Conservation (phyloP, 2,888 invertebrate species). For the Apamea monoglypha region DNA sequence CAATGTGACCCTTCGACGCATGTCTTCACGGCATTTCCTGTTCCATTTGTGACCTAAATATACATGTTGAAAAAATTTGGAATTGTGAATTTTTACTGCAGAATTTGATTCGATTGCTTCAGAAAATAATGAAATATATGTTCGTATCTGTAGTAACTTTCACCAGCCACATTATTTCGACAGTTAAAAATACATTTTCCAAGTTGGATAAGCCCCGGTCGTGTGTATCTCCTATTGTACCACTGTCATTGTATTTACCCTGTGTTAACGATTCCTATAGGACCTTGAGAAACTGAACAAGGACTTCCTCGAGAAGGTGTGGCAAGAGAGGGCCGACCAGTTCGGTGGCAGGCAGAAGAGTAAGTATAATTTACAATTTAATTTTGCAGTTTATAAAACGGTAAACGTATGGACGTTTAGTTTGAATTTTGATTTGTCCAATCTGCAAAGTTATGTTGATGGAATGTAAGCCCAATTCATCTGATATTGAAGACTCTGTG, state of each 20-base stretch:
- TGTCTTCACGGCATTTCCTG: constrained; percentile 81
- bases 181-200: constrained; percentile 49
- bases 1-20: constrained; percentile 75
- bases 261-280: constrained; percentile 91
- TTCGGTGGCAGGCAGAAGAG: constrained; percentile 97
- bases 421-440: constrained; percentile 18
- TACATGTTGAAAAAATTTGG: constrained; percentile 49
- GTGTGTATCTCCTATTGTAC: constrained; percentile 61
- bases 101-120: neutral
- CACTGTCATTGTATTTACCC: constrained; percentile 78
- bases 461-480: constrained; percentile 31
- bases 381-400: constrained; percentile 37
- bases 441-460: constrained; percentile 28
- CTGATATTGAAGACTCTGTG: constrained; percentile 23
- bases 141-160: constrained; percentile 26
- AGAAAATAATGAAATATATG: neutral
- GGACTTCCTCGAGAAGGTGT: constrained; percentile 96
- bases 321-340: constrained; percentile 96
- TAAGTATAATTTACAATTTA: constrained; percentile 87
- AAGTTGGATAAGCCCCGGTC: constrained; percentile 47
- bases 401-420: neutral
- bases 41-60: constrained; percentile 60
- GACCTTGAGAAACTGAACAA: constrained; percentile 96
- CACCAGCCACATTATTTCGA: constrained; percentile 54
- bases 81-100: constrained; percentile 36